Percentiles rank a stretch among this genome's conserved stretches.
These are phyloP conservation scores for Drosophila birchii DNA, from an alignment of 2,888 invertebrate genomes.

Conservation along the genomic window DNA sequence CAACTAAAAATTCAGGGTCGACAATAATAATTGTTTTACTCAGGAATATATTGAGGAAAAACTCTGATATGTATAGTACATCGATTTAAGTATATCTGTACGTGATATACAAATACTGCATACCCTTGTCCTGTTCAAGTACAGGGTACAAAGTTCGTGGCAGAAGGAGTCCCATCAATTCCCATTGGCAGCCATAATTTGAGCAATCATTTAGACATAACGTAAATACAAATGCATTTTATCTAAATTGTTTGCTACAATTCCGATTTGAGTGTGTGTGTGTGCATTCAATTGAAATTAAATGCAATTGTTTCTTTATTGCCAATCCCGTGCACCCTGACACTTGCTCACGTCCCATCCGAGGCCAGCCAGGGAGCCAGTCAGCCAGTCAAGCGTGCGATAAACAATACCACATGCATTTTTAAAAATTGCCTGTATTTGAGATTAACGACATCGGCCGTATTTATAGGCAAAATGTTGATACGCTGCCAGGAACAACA, in stretches of 20 bases:
- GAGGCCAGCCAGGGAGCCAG: constrained; percentile 4
- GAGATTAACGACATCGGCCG: constrained; percentile 44
- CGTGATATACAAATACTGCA: background rate
- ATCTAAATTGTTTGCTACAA: constrained; percentile 47
- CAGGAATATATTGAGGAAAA: too few relatives aligned
- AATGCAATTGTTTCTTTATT: constrained; percentile 53
- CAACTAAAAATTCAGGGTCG: too few relatives aligned
- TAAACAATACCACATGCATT: constrained; percentile 50
- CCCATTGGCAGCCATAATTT: constrained; percentile 33
- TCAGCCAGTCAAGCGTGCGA: constrained; percentile 13
- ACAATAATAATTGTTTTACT: too few relatives aligned
- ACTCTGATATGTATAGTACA: too few relatives aligned
- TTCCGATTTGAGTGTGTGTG: constrained; percentile 36
- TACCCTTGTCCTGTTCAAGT: background rate
- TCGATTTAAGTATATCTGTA: too few relatives aligned
- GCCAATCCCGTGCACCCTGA: constrained; percentile 46
- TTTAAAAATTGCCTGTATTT: constrained; percentile 41
- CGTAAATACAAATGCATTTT: constrained; percentile 54
- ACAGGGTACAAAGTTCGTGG: background rate
- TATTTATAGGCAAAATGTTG: constrained; percentile 60
- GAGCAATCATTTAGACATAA: constrained; percentile 52
- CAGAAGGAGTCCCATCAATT: constrained; percentile 27
- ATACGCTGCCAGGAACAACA: constrained; percentile 56
- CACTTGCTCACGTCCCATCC: constrained; percentile 15
- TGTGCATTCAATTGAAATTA: constrained; percentile 45